Evolutionary conservation across 2,113 vertebrate genomes (phyloP).

Genomic region (Garra rufa): DNA sequence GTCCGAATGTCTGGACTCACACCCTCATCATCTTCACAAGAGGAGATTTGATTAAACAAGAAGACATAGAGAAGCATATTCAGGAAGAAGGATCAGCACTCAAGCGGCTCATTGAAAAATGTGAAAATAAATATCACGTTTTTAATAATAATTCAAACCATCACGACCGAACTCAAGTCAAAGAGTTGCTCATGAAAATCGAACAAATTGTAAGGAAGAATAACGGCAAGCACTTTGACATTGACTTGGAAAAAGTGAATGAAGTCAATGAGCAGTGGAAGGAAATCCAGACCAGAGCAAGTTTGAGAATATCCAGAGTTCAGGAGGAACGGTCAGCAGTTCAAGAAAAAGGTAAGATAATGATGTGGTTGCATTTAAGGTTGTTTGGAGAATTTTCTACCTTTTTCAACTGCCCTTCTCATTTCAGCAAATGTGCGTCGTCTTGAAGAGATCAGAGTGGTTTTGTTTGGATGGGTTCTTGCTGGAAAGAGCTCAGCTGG

Average conservation of each 20-base stretch:
- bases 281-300: conserved; percentile 1
- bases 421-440: neutral
- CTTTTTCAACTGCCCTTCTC: neutral
- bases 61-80: neutral
- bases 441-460: conserved; percentile 28
- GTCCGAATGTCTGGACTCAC: conserved; percentile 2
- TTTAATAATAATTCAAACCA: conserved; percentile 1
- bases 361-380: neutral
- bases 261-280: conserved; percentile 3
- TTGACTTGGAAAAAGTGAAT: neutral
- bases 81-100: neutral
- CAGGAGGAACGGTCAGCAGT: neutral
- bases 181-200: neutral
- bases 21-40: conserved; percentile 27
- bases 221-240: neutral
- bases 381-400: no score
- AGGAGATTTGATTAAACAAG: neutral
- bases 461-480: conserved; percentile 29
- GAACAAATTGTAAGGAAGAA: neutral
- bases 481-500: conserved; percentile 20
- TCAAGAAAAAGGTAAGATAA: conserved; percentile 10
- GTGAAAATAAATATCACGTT: conserved; percentile 15
- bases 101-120: neutral
- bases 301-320: neutral
- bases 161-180: neutral